Evolutionary conservation across 2,113 vertebrate genomes (phyloP).

Genomic region (Nerophis lumbriciformis): DNA sequence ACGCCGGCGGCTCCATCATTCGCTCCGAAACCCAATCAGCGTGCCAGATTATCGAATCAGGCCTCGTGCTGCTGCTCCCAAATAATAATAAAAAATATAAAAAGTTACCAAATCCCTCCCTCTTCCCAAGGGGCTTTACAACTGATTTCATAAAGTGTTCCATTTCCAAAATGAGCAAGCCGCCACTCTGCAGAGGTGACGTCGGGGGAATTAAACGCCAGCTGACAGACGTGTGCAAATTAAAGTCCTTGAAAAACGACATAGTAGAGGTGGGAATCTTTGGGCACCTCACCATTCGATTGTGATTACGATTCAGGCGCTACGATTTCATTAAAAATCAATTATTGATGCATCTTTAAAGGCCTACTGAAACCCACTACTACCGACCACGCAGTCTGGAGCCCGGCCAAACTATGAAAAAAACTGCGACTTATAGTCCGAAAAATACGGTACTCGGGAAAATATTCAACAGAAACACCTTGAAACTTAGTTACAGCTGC

Average conservation of each 20-base stretch:
- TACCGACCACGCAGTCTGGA: too few species aligned
- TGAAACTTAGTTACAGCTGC: too few species aligned
- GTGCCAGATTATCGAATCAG: slow-evolving; percentile 56
- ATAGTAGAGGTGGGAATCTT: neutral
- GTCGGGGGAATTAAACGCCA: neutral
- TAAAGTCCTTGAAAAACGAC: slow-evolving; percentile 15
- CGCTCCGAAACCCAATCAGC: slow-evolving; percentile 62
- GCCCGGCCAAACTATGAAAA: too few species aligned
- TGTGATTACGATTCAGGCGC: too few species aligned
- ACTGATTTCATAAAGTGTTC: slow-evolving; percentile 49
- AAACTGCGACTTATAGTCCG: too few species aligned
- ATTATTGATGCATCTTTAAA: too few species aligned
- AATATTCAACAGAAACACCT: too few species aligned
- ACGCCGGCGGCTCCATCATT: slow-evolving; percentile 48
- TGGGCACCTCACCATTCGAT: too few species aligned
- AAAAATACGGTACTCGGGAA: too few species aligned
- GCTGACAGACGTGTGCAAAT: slow-evolving; percentile 7
- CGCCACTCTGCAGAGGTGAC: slow-evolving; percentile 19
- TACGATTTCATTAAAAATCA: too few species aligned
- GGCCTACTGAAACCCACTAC: too few species aligned
- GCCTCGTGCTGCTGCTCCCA: slow-evolving; percentile 27
- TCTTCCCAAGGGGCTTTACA: slow-evolving; percentile 32
- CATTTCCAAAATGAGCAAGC: slow-evolving; percentile 42
- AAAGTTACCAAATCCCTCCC: slow-evolving; percentile 37
- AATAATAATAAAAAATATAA: neutral